Evolutionary conservation across 2,888 invertebrate genomes (phyloP), one percentile per base, ranked within the genome.

Genomic region (Drosophila mettleri): DNA sequence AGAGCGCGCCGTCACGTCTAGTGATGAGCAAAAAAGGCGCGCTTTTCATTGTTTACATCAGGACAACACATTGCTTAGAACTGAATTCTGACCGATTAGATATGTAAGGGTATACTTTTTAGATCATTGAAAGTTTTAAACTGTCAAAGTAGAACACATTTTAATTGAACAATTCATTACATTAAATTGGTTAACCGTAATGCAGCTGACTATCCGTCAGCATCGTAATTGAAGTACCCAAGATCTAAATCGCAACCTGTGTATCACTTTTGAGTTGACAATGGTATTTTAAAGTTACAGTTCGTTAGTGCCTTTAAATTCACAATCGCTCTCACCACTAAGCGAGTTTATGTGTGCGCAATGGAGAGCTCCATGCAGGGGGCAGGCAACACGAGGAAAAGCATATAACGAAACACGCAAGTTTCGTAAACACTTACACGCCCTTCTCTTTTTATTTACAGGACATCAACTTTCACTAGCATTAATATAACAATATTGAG

Each of bases 331-430:
- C 59, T 18, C 74, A 74, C 59, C 74, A 16, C 71, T 67, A 59
- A 39, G 45, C 20, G 36, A 63, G 48, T 34, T 29, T 31, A 39
- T 70, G 70, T 41, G 24, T 29, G 20, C 52, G 43, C 51, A 75
- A 69, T 78, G 69, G 69, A 63, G 79, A 79, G 68, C 45, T 51
- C 79, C 53, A 27, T 46, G 41, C n/a, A 58, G 61, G 72, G 69
- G 57, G 60, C 49, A 73, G 71, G 65, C 57, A 67, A 71, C 74
- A 76, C 73, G 74, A 74, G 75, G 75, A 74, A 59, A 67, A 14
- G 39, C 27, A 62, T 72, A 75, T 82, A 78, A 80, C 83, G 69
- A 75, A 76, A 73, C 53, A 54, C 61, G 52, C 53, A 36, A 49
- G 58, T 46, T 63, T 76, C 24, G 67, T 58, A 60, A 69, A 60